These are phyloP conservation scores for Telmatherina bonti DNA, from an alignment of 2,797 vertebrate genomes.

Conservation along the genomic window DNA sequence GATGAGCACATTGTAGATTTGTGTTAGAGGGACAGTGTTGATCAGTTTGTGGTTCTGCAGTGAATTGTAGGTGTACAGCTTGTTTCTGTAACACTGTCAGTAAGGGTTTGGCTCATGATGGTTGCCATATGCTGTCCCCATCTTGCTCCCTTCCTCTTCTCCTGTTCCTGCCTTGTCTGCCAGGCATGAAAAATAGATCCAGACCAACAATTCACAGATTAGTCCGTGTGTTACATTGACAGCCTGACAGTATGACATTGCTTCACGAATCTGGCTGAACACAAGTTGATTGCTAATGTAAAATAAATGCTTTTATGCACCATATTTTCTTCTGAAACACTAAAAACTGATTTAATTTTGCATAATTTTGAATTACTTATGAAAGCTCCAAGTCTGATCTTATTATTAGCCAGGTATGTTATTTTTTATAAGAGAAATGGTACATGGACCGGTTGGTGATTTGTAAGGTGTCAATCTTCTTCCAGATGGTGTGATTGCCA, in stretches of 20 bases:
- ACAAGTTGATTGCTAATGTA: not conserved
- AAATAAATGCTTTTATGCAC: not conserved
- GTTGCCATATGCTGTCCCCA: slow-evolving; percentile 62
- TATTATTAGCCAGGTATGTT: not conserved
- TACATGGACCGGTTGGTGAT: not conserved
- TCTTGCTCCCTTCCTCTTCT: slow-evolving; percentile 39
- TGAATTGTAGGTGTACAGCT: slow-evolving; percentile 50
- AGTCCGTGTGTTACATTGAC: not conserved
- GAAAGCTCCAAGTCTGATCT: not conserved
- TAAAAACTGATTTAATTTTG: not conserved
- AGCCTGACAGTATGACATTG: not conserved
- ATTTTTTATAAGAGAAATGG: not conserved
- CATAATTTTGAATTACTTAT: not conserved
- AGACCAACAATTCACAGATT: slow-evolving; percentile 15
- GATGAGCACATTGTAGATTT: not conserved
- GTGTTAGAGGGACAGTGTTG: not conserved
- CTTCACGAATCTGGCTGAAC: not conserved
- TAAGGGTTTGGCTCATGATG: slow-evolving; percentile 54
- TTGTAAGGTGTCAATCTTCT: not conserved
- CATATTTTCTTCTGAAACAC: not conserved
- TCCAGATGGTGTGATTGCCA: slow-evolving; percentile 3
- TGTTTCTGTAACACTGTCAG: slow-evolving; percentile 52
- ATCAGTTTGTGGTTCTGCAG: slow-evolving; percentile 25
- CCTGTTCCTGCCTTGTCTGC: slow-evolving; percentile 21
- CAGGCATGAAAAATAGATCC: slow-evolving; percentile 24